phyloP scores from a whole-genome alignment of 2,113 vertebrate species.

The Notothenia rossii region DNA sequence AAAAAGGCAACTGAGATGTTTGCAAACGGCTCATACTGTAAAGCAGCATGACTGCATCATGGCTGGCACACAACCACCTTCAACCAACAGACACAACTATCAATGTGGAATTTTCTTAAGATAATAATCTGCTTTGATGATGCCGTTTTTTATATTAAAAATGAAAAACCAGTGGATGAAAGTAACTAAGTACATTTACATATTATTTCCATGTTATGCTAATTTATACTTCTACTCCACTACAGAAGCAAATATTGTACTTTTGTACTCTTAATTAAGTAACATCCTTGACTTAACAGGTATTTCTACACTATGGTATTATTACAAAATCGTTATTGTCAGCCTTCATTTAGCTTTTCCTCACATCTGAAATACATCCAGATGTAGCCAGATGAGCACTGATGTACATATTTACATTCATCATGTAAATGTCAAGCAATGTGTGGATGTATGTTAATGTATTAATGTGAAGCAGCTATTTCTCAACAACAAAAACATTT shows the following conservation, averaged over 20 bases:
- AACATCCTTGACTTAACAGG: no score
- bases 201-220: no score
- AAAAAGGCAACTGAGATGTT: constrained; percentile 55
- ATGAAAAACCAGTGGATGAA: background rate
- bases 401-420: constrained; percentile 31
- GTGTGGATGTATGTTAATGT: constrained; percentile 13
- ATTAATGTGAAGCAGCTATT: constrained; percentile 6
- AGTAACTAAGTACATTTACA: no score
- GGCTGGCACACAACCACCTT: constrained; percentile 6
- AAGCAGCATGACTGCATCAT: constrained; percentile 18
- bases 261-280: no score
- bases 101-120: constrained; percentile 5
- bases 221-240: no score
- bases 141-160: background rate
- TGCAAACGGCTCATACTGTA: constrained; percentile 16
- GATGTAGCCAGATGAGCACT: constrained; percentile 18
- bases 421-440: constrained; percentile 23
- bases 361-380: background rate
- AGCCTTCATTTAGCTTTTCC: constrained; percentile 2
- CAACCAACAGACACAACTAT: constrained; percentile 13
- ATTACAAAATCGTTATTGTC: background rate
- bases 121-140: background rate
- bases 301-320: no score
- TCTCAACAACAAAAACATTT: background rate
- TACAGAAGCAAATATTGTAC: no score